Percentiles rank a stretch among this genome's conserved stretches.
These are phyloP conservation scores for Steinernema scapterisci DNA, from an alignment of 2,888 invertebrate genomes.

Conservation along the genomic window DNA sequence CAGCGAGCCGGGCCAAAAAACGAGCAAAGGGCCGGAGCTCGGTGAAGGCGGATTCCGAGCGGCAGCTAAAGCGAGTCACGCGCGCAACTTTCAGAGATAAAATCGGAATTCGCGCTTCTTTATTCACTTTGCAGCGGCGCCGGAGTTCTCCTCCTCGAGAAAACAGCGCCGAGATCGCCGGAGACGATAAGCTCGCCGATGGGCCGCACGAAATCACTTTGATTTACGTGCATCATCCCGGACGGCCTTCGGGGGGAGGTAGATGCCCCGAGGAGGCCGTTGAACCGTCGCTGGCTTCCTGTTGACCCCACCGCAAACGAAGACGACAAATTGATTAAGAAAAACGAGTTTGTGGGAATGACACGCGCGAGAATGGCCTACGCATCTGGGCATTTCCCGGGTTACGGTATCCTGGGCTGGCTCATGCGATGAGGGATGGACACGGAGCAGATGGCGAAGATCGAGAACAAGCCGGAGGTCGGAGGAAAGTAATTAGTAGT, in stretches of 20 bases:
- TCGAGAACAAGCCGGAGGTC: background rate
- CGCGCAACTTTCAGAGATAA: slow-evolving; percentile 20
- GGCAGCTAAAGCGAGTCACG: background rate
- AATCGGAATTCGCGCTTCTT: slow-evolving; percentile 17
- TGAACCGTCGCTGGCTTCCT: background rate
- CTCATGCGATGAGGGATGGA: background rate
- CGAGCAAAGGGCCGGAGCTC: background rate
- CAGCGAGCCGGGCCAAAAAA: background rate
- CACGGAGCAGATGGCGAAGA: background rate
- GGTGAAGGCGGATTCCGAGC: background rate
- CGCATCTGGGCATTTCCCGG: background rate
- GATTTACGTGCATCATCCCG: background rate
- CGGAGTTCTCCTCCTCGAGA: background rate
- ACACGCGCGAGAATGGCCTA: background rate
- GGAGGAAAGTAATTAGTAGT: background rate
- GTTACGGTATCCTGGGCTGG: background rate
- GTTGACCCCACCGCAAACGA: background rate
- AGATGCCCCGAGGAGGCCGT: background rate
- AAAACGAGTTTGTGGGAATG: background rate
- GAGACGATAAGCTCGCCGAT: slow-evolving; percentile 8
- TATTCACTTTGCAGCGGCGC: no score
- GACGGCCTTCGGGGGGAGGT: background rate
- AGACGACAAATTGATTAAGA: background rate
- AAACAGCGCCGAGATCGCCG: slow-evolving; percentile 11
- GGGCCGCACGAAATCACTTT: slow-evolving; percentile 29